phyloP scores from a whole-genome alignment of 2,113 vertebrate genomes.

The Numenius arquata region DNA sequence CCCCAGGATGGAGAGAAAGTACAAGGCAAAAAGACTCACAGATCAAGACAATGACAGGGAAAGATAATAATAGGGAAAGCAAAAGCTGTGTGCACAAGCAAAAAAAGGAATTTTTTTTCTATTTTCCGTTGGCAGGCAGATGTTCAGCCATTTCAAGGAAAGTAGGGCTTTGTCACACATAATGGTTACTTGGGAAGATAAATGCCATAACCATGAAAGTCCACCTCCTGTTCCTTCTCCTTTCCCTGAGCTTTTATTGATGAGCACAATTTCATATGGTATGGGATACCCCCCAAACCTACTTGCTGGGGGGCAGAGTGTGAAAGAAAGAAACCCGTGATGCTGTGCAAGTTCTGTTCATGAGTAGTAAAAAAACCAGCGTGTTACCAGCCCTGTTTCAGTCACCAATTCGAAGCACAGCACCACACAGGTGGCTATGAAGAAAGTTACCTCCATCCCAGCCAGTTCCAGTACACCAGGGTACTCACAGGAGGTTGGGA shows the following conservation, averaged over 20 bases:
- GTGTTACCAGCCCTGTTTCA: not conserved
- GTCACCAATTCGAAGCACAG: not conserved
- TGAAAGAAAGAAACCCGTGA: not conserved
- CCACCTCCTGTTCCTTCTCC: not conserved
- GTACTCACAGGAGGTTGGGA: fast-evolving
- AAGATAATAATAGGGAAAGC: not conserved
- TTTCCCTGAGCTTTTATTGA: not conserved
- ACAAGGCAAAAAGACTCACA: not conserved
- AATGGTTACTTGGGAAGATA: not conserved
- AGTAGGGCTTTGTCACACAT: not conserved
- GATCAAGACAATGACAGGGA: fast-evolving
- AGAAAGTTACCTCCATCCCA: not conserved
- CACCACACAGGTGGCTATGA: not conserved
- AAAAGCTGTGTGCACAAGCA: not conserved
- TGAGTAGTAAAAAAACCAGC: fast-evolving
- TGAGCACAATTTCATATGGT: not conserved
- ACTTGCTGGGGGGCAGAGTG: fast-evolving
- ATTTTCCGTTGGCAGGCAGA: not conserved
- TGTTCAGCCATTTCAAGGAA: not conserved
- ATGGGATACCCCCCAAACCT: not conserved
- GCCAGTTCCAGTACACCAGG: not conserved
- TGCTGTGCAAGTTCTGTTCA: not conserved
- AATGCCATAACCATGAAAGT: not conserved
- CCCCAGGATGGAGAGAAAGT: not conserved
- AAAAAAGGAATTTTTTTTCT: not conserved